Percentiles rank a stretch among this genome's conserved stretches.
These are phyloP conservation scores for Nothura maculosa DNA, from an alignment of 2,797 vertebrate species.

Conservation along the genomic window DNA sequence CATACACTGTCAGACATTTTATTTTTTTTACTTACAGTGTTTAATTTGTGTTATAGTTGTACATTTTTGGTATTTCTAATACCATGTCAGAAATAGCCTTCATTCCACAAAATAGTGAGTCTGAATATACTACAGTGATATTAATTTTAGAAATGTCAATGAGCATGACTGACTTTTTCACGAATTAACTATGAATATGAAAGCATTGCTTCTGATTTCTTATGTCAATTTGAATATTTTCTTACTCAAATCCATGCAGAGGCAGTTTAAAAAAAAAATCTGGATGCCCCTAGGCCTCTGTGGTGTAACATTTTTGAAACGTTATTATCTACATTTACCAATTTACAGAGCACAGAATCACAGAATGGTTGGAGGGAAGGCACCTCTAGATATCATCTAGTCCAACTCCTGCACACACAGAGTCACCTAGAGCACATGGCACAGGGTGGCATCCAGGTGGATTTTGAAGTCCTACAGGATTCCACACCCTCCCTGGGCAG, in stretches of 20 bases:
- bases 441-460: no score
- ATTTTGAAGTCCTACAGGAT: no score
- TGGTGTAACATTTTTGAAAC: background rate
- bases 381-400: no score
- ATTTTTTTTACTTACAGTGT: background rate
- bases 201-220: background rate
- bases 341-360: background rate
- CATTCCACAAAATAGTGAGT: background rate
- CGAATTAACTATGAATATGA: background rate
- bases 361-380: no score
- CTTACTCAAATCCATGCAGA: background rate
- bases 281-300: no score
- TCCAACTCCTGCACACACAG: no score
- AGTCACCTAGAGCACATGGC: no score
- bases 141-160: background rate
- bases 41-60: background rate
- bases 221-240: background rate
- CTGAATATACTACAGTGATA: background rate
- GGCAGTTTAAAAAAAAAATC: background rate
- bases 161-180: background rate
- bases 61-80: background rate
- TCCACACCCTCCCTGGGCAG: no score
- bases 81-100: background rate
- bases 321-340: background rate
- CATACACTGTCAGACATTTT: no score